Evolutionary conservation across 2,797 vertebrate species (phyloP), one percentile per base, ranked within the genome.

Genomic region (Tympanoctomys barrerae): DNA sequence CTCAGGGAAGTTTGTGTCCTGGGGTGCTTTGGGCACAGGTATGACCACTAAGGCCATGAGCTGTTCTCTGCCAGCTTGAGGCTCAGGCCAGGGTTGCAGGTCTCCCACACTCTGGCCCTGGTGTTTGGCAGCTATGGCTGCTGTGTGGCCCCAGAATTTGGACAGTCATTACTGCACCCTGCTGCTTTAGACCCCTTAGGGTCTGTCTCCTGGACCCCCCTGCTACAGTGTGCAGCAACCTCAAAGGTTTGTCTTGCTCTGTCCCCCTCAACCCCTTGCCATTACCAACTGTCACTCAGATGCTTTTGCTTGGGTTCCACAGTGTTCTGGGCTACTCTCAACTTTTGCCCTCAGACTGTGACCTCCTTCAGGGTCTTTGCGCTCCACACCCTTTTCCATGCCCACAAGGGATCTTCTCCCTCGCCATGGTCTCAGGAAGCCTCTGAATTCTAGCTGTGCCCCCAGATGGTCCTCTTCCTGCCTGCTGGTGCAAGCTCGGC

Each of bases 251-350:
- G 14, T 11, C 7, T 18, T 12, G 3, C 28, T 11, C 14, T 39
- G 3, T 31, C 13, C 4, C 12, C 33, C 21, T 54, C 11, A 18
- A 10, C 16, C 39, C 31, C 31, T n/a, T n/a, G 31, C 33, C 46
- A 2, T 39, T 7, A 5, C 46, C 5, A 39, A 5, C 16, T 42
- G 9, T 1, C 1, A 9, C n/a, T 81, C 36, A n/a, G 4, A n/a
- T 13, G 5, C 42, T 28, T n/a, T 85, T n/a, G 42, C 62, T 92
- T 14, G 33, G 62, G 75, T 8, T 16, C 42, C n/a, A 7, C 8
- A 57, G 73, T 59, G n/a, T 66, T 31, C 26, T 46, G 7, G 31
- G 54, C 1, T 31, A 7, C n/a, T 26, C 49, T 87, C 16, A 18
- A 12, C 4, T 8, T 71, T 59, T 39, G 4, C 33, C 36, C n/a